These are phyloP conservation scores for Neosilurus mollespiculum DNA, from an alignment of 2,797 vertebrate genomes.

Conservation along the genomic window DNA sequence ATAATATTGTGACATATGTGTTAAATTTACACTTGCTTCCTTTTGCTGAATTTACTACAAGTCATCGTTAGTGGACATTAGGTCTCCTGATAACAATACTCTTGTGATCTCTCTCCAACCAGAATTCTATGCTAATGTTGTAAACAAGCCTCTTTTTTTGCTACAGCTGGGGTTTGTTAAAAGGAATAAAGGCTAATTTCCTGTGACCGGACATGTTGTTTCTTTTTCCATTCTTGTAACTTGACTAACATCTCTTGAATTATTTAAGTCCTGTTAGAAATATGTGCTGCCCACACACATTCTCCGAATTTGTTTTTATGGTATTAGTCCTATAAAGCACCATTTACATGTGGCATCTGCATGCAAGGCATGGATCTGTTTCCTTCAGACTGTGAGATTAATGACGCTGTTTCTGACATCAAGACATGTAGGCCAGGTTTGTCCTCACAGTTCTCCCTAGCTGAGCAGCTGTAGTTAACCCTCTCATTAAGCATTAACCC, in stretches of 20 bases:
- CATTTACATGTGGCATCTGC: conserved; percentile 22
- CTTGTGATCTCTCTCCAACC: conserved; percentile 1
- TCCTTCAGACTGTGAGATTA: neutral
- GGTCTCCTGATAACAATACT: neutral
- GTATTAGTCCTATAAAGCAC: neutral
- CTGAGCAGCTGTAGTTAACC: conserved; percentile 39
- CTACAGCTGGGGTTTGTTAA: conserved; percentile 57
- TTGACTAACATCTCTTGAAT: conserved; percentile 48
- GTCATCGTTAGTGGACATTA: conserved; percentile 5
- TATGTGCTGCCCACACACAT: conserved; percentile 23
- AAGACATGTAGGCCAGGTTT: conserved; percentile 23
- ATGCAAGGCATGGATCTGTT: neutral
- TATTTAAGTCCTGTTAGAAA: conserved; percentile 35
- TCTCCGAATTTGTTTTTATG: conserved; percentile 24
- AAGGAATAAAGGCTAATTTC: conserved; percentile 58
- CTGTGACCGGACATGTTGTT: conserved; percentile 59
- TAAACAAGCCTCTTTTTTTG: conserved; percentile 54
- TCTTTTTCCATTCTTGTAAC: conserved; percentile 65
- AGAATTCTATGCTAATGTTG: conserved; percentile 61
- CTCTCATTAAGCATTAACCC: conserved; percentile 54
- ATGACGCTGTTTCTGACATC: conserved; percentile 25
- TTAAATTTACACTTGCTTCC: conserved; percentile 41
- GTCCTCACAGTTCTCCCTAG: conserved; percentile 22
- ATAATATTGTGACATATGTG: neutral
- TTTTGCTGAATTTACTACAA: conserved; percentile 19